These are phyloP conservation scores for Chydorus sphaericus DNA, from an alignment of 2,888 invertebrate species.

Conservation along the genomic window DNA sequence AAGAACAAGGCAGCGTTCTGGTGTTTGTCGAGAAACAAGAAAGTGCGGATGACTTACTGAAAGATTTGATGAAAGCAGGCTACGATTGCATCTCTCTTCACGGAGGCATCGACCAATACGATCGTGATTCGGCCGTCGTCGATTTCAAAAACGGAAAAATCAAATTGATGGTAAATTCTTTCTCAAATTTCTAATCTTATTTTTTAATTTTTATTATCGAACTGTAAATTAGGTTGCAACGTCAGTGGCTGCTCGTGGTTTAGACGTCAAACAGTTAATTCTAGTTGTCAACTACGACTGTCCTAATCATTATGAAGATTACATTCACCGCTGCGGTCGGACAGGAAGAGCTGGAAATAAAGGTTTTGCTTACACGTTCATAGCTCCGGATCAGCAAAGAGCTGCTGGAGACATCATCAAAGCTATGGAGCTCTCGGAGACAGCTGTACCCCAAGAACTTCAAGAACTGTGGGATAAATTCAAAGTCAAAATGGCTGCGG, in stretches of 20 bases:
- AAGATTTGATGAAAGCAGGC: conserved; percentile 89
- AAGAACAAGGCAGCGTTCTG: conserved; percentile 80
- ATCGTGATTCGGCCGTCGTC: conserved; percentile 90
- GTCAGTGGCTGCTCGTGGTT: conserved; percentile 91
- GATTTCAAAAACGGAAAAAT: conserved; percentile 94
- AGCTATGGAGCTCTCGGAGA: conserved; percentile 74
- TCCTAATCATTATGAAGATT: conserved; percentile 99
- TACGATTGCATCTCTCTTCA: conserved; percentile 95
- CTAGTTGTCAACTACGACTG: conserved; percentile 98
- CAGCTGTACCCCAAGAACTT: conserved; percentile 59
- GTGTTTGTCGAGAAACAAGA: conserved; percentile 99
- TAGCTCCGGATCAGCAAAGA: conserved; percentile 84
- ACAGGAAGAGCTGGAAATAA: conserved; percentile 88
- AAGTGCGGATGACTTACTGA: conserved; percentile 80
- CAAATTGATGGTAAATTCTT: conserved; percentile 50
- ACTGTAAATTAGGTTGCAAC: conserved; percentile 74
- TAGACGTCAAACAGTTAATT: conserved; percentile 97
- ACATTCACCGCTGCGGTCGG: conserved; percentile 91
- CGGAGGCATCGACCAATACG: conserved; percentile 98
- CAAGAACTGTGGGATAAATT: conserved; percentile 72
- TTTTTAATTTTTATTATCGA: background rate
- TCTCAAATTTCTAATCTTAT: background rate
- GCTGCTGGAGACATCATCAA: conserved; percentile 86
- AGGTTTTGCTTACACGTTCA: conserved; percentile 93
- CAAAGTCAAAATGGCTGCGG: conserved; percentile 75